Conservation (phyloP, 2,797 vertebrate genomes). For the Botia almorhae region DNA sequence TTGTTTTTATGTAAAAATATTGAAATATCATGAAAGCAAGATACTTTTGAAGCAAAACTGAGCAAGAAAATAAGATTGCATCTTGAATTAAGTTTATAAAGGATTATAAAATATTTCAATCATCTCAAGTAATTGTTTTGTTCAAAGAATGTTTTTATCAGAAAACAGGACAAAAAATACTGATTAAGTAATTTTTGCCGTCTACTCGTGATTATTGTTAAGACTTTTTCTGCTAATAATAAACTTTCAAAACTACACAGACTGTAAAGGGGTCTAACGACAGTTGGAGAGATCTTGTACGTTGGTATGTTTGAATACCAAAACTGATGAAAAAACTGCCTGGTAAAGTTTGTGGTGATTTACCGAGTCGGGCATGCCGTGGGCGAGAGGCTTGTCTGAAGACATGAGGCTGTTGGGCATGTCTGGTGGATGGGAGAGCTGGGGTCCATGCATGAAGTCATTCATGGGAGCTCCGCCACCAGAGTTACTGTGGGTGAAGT, state of each 20-base stretch:
- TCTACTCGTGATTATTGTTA: too few species aligned
- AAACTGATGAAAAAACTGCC: background rate
- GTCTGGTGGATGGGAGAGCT: slow-evolving; percentile 96
- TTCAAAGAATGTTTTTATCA: too few species aligned
- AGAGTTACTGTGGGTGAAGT: slow-evolving; percentile 94
- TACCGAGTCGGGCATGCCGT: slow-evolving; percentile 94
- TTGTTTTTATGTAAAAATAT: background rate
- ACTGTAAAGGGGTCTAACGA: slow-evolving; percentile 4
- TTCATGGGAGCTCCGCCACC: slow-evolving; percentile 90
- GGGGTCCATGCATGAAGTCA: slow-evolving; percentile 98
- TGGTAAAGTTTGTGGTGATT: slow-evolving; percentile 67
- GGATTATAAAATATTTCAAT: too few species aligned
- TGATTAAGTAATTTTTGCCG: too few species aligned
- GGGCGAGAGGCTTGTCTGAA: slow-evolving; percentile 93
- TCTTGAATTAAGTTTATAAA: too few species aligned
- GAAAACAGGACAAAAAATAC: too few species aligned
- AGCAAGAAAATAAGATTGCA: too few species aligned
- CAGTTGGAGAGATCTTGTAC: slow-evolving; percentile 9
- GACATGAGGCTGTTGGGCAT: slow-evolving; percentile 90
- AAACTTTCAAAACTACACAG: background rate
- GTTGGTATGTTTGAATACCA: slow-evolving; percentile 13
- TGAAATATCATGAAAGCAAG: background rate
- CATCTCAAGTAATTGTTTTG: too few species aligned
- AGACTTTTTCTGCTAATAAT: too few species aligned
- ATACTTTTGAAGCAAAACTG: too few species aligned